phyloP scores from a whole-genome alignment of 1,140 invertebrate genomes.

The Ips typographus region DNA sequence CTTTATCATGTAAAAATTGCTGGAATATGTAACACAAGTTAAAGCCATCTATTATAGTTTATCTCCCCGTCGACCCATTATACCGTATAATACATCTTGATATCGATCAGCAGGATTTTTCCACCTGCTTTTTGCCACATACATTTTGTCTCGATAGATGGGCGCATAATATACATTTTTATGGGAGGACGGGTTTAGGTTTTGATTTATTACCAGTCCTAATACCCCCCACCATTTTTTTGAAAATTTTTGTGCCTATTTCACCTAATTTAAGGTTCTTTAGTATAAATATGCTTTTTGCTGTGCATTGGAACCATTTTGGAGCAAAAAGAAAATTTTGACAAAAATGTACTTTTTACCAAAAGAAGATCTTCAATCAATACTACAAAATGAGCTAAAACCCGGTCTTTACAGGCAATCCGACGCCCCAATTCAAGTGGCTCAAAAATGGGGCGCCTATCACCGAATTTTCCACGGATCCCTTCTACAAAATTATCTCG shows the following conservation, averaged over 20 bases:
- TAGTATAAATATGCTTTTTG: too few species aligned
- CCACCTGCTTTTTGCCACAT: neutral
- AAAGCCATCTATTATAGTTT: conserved; percentile 6
- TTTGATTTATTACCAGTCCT: too few species aligned
- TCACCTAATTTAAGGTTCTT: too few species aligned
- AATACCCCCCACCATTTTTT: too few species aligned
- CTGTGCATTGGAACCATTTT: too few species aligned
- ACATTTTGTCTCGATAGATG: neutral
- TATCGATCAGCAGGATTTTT: conserved; percentile 1
- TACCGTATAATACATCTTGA: neutral
- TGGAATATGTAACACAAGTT: conserved; percentile 6
- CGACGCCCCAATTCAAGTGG: conserved; percentile 87
- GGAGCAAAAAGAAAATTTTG: too few species aligned
- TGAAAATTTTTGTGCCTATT: too few species aligned
- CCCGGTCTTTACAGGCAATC: conserved; percentile 68
- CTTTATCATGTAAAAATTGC: conserved; percentile 9
- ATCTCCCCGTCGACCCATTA: conserved; percentile 1
- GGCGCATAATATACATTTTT: too few species aligned
- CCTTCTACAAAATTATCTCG: conserved; percentile 79
- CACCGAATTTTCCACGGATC: conserved; percentile 72
- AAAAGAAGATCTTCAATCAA: too few species aligned
- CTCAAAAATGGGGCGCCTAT: conserved; percentile 78
- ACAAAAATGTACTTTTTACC: too few species aligned
- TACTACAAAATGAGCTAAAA: too few species aligned
- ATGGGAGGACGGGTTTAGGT: too few species aligned